phyloP scores from a whole-genome alignment of 2,888 invertebrate species.

The Anthophora plumipes region DNA sequence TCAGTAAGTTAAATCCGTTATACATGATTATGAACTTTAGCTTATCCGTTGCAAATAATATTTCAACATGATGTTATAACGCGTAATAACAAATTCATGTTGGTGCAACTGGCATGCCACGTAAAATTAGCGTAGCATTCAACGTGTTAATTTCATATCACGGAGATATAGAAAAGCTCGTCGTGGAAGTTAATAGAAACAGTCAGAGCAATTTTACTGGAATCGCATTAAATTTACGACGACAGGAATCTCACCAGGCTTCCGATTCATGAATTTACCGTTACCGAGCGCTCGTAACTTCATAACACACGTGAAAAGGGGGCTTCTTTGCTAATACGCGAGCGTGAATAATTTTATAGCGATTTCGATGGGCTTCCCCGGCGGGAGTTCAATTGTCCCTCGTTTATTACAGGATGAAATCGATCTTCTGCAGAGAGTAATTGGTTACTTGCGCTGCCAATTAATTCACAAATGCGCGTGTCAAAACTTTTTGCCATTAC shows the following conservation, averaged over 20 bases:
- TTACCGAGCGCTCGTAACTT: slow-evolving; percentile 38
- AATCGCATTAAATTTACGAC: slow-evolving; percentile 47
- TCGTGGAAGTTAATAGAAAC: not conserved
- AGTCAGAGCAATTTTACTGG: slow-evolving; percentile 42
- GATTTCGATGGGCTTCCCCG: slow-evolving; percentile 34
- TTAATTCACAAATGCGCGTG: no score
- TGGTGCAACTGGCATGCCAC: no score
- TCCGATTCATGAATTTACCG: slow-evolving; percentile 50
- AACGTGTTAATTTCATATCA: not conserved
- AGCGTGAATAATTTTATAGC: slow-evolving; percentile 52
- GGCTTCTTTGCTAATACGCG: slow-evolving; percentile 16
- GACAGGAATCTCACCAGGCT: not conserved
- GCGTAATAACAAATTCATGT: no score
- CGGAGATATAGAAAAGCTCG: not conserved
- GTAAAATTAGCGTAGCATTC: no score
- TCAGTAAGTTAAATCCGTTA: no score
- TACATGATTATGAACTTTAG: no score
- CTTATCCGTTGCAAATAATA: no score
- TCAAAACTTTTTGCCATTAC: no score
- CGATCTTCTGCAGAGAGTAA: not conserved
- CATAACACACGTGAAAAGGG: slow-evolving; percentile 16
- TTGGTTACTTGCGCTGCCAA: no score
- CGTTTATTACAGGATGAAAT: not conserved
- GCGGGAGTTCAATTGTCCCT: slow-evolving; percentile 12
- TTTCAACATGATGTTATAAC: no score